A percentile compares a stretch with the other conserved stretches of the same genome.
Conservation (phyloP, 2,888 invertebrate species). For the Ctenicera cuprea region DNA sequence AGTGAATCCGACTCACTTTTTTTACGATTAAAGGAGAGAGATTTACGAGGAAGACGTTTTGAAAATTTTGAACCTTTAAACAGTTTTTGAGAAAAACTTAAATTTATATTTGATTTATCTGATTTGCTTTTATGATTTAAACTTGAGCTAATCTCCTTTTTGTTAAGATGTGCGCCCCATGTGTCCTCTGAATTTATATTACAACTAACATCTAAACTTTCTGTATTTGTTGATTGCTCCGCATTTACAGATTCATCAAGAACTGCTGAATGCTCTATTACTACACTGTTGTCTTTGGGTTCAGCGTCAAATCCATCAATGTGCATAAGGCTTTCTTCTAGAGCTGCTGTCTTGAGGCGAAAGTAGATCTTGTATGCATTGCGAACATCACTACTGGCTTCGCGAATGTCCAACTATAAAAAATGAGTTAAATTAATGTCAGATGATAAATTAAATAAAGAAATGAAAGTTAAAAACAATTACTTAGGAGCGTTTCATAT, state of each 20-base stretch:
- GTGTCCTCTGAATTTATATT: slow-evolving; percentile 66
- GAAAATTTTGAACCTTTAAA: slow-evolving; percentile 82
- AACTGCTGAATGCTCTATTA: background rate
- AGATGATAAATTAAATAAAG: too few species aligned
- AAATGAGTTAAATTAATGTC: background rate
- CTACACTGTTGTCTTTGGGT: background rate
- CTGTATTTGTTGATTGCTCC: background rate
- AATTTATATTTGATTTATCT: slow-evolving; percentile 59
- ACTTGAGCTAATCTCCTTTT: slow-evolving; percentile 59
- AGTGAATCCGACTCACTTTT: slow-evolving; percentile 62
- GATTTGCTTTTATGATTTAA: slow-evolving; percentile 64
- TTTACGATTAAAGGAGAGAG: slow-evolving; percentile 70
- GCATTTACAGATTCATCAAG: background rate
- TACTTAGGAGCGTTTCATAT: too few species aligned
- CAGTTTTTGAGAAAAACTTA: slow-evolving; percentile 78
- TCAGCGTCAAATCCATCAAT: slow-evolving; percentile 71
- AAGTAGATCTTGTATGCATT: slow-evolving; percentile 90
- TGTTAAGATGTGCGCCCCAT: slow-evolving; percentile 74
- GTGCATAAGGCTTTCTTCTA: slow-evolving; percentile 82
- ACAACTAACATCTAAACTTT: background rate
- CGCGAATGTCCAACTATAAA: slow-evolving; percentile 84
- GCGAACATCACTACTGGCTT: slow-evolving; percentile 83
- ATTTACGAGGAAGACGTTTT: slow-evolving; percentile 86
- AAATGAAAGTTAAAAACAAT: too few species aligned
- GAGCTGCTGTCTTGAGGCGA: slow-evolving; percentile 83